These are phyloP conservation scores for Ancistrus triradiatus DNA, from an alignment of 2,113 vertebrate genomes.

Conservation along the genomic window DNA sequence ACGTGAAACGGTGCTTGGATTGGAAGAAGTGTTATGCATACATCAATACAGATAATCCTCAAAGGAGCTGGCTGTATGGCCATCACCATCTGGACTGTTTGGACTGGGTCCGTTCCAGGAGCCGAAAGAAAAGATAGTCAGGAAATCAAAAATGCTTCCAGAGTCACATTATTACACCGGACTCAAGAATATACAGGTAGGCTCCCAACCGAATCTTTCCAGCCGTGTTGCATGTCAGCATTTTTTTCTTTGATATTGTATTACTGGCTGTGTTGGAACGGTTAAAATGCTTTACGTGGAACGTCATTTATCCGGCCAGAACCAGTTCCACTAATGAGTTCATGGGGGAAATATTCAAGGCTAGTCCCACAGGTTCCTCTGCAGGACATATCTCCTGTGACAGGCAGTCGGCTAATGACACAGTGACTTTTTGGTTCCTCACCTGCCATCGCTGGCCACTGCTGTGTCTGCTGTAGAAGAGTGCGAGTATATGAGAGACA, in stretches of 20 bases:
- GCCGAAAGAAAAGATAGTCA: constrained; percentile 1
- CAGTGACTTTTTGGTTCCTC: not conserved
- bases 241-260: too few relatives aligned
- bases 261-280: too few relatives aligned
- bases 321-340: too few relatives aligned
- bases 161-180: constrained; percentile 5
- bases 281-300: too few relatives aligned
- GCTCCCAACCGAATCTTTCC: not conserved
- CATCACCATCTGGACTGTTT: constrained; percentile 36
- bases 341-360: not conserved
- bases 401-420: constrained; percentile 12
- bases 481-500: not conserved
- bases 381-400: constrained; percentile 4
- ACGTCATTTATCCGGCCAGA: too few relatives aligned
- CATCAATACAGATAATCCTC: constrained; percentile 45
- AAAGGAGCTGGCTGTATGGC: constrained; percentile 28
- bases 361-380: not conserved
- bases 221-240: not conserved
- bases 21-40: constrained; percentile 30
- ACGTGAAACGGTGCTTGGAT: constrained; percentile 32
- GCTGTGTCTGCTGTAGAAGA: not conserved
- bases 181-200: not conserved
- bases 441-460: constrained; percentile 16
- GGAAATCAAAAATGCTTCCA: constrained; percentile 13
- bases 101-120: constrained; percentile 15